Evolutionary conservation across 2,888 invertebrate species (phyloP), one percentile per base, ranked within the genome.

Genomic region (Amorpha juglandis): DNA sequence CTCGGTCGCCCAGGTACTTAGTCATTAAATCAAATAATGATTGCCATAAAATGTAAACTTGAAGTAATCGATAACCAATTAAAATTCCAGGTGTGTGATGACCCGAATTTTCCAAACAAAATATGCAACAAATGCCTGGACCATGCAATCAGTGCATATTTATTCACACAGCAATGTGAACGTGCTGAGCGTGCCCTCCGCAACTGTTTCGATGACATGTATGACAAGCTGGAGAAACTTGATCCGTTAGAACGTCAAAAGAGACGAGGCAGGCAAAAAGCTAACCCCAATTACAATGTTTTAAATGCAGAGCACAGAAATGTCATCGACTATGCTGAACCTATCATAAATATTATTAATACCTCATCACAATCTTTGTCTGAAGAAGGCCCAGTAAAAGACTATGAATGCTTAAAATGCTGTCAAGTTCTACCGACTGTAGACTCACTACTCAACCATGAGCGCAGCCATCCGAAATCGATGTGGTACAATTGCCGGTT

Each of bases 131-230:
- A 76, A 68, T 93, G 92, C 58, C 53, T 91, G 0, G 81, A 92
- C 48, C 79, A 75, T 62, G 82, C 88, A 6, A 79, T 91, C 0
- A 81, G 74, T 1, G 82, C 89, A 8, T 93, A 92, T 65, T 73
- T 92, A 12, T 92, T 92, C 67, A 79, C 85, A 0, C 92, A 93
- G 64, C 91, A 92, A 55, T 92, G 91, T 67, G 91, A 92, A 52
- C 79, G 79, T 68, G 75, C 91, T 0, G 90, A 88, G 50, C 69
- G 92, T 63, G 91, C 92, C 0, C 67, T 93, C 48, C 74, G 77
- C 0, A 91, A 92, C 74, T 93, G 87, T 65, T 87, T 92, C 8
- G 85, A 88, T 52, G 91, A 93, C 62, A 84, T 92, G 45, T 78
- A 84, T n/a, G 85, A 86, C 0, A 92, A 92, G 70, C 68, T 88